These are phyloP conservation scores for Ricordea florida DNA, from an alignment of 92 coral and sea anemone genomes.

Conservation along the genomic window DNA sequence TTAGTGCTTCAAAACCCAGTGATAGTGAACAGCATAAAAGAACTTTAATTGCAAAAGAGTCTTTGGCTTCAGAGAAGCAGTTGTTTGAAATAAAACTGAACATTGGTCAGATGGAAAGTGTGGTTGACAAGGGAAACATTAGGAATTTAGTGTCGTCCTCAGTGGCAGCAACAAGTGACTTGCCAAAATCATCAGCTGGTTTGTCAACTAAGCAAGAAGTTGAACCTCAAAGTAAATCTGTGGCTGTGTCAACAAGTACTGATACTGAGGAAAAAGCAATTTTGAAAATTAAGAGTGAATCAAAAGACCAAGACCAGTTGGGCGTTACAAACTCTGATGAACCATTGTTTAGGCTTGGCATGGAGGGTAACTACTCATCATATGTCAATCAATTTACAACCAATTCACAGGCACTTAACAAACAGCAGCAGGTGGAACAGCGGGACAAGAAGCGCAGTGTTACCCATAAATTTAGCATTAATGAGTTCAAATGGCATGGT, in stretches of 20 bases:
- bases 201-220: no score
- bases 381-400: conserved; percentile 83
- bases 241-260: neutral
- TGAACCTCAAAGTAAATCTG: neutral
- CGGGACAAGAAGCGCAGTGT: conserved; percentile 90
- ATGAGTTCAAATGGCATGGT: conserved; percentile 85
- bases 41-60: no score
- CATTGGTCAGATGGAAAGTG: no score
- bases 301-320: neutral
- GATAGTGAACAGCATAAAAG: no score
- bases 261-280: neutral
- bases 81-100: no score
- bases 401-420: conserved; percentile 88
- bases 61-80: no score
- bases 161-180: no score
- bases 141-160: no score
- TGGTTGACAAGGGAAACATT: no score
- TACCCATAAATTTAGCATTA: conserved; percentile 77
- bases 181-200: no score
- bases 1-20: no score
- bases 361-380: conserved; percentile 78
- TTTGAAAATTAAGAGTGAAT: neutral
- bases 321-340: no score
- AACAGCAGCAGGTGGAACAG: conserved; percentile 90
- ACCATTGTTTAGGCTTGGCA: conserved; percentile 81